Evolutionary conservation across 2,113 vertebrate genomes (phyloP).

Genomic region (Castor canadensis): DNA sequence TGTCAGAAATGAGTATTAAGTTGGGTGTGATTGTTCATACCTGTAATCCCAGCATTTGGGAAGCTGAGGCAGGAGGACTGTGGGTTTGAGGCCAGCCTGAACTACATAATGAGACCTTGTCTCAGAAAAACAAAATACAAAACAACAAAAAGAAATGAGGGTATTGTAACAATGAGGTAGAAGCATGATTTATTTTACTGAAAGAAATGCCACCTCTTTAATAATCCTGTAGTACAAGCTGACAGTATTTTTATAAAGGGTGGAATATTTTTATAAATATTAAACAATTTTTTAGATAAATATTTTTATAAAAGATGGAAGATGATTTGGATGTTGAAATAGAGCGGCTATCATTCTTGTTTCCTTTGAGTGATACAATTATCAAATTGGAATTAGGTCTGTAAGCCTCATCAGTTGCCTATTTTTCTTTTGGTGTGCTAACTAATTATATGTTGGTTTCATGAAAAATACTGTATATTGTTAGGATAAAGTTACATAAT

Average conservation of each 20-base stretch:
- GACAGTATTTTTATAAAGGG: conserved; percentile 9
- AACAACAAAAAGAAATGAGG: background rate
- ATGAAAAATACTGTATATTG: background rate
- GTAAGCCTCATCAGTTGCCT: conserved; percentile 29
- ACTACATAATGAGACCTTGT: background rate
- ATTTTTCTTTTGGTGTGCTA: background rate
- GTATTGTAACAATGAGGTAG: background rate
- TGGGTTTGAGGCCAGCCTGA: background rate
- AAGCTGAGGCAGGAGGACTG: background rate
- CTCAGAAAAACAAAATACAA: background rate
- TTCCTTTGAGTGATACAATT: conserved; percentile 34
- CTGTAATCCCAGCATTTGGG: background rate
- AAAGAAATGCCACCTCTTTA: conserved; percentile 40
- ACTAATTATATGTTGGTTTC: background rate
- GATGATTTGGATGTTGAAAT: conserved; percentile 41
- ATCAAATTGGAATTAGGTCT: conserved; percentile 34
- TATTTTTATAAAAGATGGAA: background rate
- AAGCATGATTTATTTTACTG: conserved; percentile 15
- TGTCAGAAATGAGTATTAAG: background rate
- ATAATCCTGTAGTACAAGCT: background rate
- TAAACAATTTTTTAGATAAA: background rate
- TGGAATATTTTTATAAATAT: background rate
- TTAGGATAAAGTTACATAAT: conserved; percentile 37
- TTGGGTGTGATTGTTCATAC: background rate
- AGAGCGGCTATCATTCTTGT: conserved; percentile 21